Conservation (phyloP, 2,888 invertebrate genomes). For the Heterodera filipjevi region DNA sequence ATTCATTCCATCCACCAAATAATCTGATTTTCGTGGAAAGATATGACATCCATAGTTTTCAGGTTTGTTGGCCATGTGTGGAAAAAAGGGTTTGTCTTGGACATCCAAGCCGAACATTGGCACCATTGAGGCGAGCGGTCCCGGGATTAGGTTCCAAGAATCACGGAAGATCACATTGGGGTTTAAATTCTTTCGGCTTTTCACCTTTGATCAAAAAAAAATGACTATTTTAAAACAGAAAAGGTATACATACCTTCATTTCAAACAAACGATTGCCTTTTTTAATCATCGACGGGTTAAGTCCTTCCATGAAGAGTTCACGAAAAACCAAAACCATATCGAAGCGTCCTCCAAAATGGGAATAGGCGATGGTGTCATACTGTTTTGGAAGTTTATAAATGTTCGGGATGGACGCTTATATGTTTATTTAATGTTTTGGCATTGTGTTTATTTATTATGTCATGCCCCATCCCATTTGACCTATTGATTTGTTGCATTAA, state of each 20-base stretch:
- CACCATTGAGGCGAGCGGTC: constrained; percentile 8
- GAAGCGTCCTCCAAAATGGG: constrained; percentile 14
- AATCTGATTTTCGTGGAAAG: background rate
- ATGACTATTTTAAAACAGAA: background rate
- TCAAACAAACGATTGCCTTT: background rate
- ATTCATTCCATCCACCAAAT: constrained; percentile 14
- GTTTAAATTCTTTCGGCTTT: background rate
- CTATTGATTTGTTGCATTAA: too few relatives aligned
- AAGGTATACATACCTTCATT: background rate
- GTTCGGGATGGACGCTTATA: too few relatives aligned
- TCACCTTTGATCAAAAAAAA: background rate
- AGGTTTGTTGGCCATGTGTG: background rate
- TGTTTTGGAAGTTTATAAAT: background rate
- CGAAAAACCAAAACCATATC: constrained; percentile 27
- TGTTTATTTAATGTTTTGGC: too few relatives aligned
- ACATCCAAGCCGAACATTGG: constrained; percentile 22
- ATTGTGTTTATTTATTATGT: too few relatives aligned
- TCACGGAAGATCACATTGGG: constrained; percentile 10
- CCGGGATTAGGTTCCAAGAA: constrained; percentile 15
- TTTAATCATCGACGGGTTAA: constrained; percentile 11
- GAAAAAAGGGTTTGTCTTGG: constrained; percentile 16
- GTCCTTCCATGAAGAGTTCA: constrained; percentile 16
- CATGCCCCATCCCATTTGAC: too few relatives aligned
- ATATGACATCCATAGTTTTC: background rate
- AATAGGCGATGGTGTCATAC: constrained; percentile 12